These are phyloP conservation scores for Hyla sarda DNA, from an alignment of 2,113 vertebrate genomes.

Conservation along the genomic window DNA sequence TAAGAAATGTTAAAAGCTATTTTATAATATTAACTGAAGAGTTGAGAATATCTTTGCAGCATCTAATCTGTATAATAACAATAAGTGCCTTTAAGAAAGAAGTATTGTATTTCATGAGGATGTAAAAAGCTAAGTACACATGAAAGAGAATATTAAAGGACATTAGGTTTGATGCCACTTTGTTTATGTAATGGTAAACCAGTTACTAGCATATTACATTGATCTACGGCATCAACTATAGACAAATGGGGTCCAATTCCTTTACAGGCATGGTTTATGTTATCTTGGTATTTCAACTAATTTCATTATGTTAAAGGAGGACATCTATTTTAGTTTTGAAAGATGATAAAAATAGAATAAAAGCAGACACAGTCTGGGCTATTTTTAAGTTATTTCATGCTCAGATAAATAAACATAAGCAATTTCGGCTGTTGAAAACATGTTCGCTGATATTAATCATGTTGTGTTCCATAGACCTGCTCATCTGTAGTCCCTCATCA, in stretches of 20 bases:
- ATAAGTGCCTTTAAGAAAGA: not conserved
- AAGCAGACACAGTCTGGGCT: constrained; percentile 23
- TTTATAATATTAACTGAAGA: not conserved
- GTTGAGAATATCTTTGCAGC: not conserved
- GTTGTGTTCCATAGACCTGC: constrained; percentile 54
- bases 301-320: not conserved
- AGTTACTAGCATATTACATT: not conserved
- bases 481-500: constrained; percentile 52
- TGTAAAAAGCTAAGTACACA: not conserved
- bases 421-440: constrained; percentile 52
- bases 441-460: constrained; percentile 52
- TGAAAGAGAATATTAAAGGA: not conserved
- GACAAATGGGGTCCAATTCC: not conserved
- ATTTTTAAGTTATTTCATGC: constrained; percentile 54
- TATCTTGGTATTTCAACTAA: not conserved
- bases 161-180: not conserved
- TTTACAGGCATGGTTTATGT: not conserved
- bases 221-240: not conserved
- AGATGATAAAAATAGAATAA: constrained; percentile 23
- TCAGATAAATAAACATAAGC: constrained; percentile 54
- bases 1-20: not conserved
- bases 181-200: not conserved
- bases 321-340: constrained; percentile 25
- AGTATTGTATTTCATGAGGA: not conserved
- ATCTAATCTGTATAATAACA: not conserved